Conservation (phyloP, 2,888 invertebrate species). For the Andricus curvator region DNA sequence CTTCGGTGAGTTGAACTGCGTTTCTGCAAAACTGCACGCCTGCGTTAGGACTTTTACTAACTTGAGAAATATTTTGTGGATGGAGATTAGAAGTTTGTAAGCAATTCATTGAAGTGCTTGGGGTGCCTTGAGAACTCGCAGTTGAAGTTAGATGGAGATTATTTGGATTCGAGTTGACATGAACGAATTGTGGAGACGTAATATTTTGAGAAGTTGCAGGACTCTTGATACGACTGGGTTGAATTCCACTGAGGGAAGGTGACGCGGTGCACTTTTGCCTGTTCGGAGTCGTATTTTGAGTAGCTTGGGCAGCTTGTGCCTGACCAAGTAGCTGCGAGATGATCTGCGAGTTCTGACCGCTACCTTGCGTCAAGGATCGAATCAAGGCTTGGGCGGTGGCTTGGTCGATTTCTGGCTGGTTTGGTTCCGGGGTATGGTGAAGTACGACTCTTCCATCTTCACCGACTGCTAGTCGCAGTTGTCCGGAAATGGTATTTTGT, state of each 20-base stretch:
- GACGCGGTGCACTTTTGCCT: constrained; percentile 69
- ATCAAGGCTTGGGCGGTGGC: constrained; percentile 75
- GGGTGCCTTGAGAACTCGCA: not conserved
- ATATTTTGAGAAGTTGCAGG: constrained; percentile 62
- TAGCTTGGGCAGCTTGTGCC: constrained; percentile 64
- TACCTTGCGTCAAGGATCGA: constrained; percentile 72
- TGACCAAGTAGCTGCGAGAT: constrained; percentile 74
- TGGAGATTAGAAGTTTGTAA: constrained; percentile 47
- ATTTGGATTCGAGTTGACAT: constrained; percentile 54
- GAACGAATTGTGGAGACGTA: constrained; percentile 69
- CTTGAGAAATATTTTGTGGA: constrained; percentile 16
- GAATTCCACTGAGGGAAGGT: constrained; percentile 50
- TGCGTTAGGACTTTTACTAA: not conserved
- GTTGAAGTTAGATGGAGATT: constrained; percentile 56
- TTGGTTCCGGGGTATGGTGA: constrained; percentile 82
- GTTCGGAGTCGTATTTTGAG: constrained; percentile 54
- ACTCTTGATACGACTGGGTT: constrained; percentile 51
- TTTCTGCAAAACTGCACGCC: constrained; percentile 25
- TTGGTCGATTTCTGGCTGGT: constrained; percentile 75
- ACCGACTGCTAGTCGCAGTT: constrained; percentile 83
- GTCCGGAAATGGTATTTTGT: constrained; percentile 79
- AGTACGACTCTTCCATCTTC: constrained; percentile 85
- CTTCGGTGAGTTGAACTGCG: not conserved
- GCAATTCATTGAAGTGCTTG: not conserved
- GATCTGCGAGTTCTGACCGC: constrained; percentile 74